These are phyloP conservation scores for Alcis repandata DNA, from an alignment of 2,888 invertebrate genomes.

Conservation along the genomic window DNA sequence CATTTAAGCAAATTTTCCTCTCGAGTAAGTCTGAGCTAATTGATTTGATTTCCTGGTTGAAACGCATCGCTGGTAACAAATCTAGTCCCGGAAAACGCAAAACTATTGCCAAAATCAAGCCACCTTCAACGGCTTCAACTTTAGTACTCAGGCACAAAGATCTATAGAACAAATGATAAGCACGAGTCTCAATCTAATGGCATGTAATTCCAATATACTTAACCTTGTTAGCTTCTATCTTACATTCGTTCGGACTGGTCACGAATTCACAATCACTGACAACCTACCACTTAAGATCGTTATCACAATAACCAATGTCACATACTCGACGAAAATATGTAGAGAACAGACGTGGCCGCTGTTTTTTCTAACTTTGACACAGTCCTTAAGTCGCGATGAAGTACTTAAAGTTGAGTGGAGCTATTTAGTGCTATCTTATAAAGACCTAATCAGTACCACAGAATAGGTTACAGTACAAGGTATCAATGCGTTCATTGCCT, in stretches of 20 bases:
- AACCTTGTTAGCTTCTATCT: slow-evolving; percentile 29
- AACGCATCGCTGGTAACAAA: slow-evolving; percentile 8
- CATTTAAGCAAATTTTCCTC: background rate
- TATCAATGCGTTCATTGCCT: slow-evolving; percentile 10
- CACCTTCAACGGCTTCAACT: slow-evolving; percentile 25
- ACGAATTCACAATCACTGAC: slow-evolving; percentile 26
- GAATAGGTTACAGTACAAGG: background rate
- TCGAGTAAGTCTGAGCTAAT: slow-evolving; percentile 3
- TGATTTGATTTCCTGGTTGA: background rate
- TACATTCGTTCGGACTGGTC: slow-evolving; percentile 37
- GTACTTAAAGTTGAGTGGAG: background rate
- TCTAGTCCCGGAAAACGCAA: slow-evolving; percentile 7
- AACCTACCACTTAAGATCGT: background rate
- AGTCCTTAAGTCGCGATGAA: background rate
- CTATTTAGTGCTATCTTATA: slow-evolving; percentile 1
- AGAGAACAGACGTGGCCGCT: background rate
- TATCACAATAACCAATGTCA: slow-evolving; percentile 9
- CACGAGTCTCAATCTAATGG: background rate
- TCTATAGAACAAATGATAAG: background rate
- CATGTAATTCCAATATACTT: slow-evolving; percentile 11
- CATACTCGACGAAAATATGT: background rate
- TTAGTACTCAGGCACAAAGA: slow-evolving; percentile 10
- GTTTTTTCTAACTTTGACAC: background rate
- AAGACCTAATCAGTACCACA: background rate
- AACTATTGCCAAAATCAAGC: slow-evolving; percentile 1